phyloP scores from a whole-genome alignment of 1,140 invertebrate genomes.

The Andricus grossulariae region DNA sequence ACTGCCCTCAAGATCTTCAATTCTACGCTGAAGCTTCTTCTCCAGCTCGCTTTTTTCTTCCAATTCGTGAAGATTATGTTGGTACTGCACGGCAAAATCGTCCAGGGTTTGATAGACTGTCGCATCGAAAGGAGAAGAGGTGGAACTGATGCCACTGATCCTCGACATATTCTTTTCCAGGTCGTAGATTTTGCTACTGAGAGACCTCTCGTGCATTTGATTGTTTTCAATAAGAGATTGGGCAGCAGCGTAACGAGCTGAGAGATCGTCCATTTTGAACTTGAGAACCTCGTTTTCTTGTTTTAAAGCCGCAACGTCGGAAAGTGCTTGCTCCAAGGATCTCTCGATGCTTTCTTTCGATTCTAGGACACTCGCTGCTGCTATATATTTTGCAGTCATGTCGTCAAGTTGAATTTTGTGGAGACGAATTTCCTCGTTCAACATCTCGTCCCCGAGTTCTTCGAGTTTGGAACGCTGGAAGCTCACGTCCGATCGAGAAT shows the following conservation, averaged over 20 bases:
- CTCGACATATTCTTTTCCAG: slow-evolving; percentile 62
- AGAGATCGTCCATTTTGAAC: slow-evolving; percentile 64
- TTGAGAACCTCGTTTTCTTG: slow-evolving; percentile 65
- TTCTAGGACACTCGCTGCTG: slow-evolving; percentile 63
- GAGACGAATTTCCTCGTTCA: slow-evolving; percentile 66
- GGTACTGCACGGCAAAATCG: slow-evolving; percentile 62
- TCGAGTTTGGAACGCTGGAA: slow-evolving; percentile 2
- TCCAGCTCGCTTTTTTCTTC: slow-evolving; percentile 64
- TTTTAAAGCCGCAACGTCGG: slow-evolving; percentile 57
- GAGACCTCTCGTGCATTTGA: slow-evolving; percentile 55
- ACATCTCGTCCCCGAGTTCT: slow-evolving; percentile 52
- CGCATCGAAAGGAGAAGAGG: slow-evolving; percentile 56
- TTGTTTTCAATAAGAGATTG: slow-evolving; percentile 63
- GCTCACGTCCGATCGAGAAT: background rate
- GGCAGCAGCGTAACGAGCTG: slow-evolving; percentile 58
- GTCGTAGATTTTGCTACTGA: slow-evolving; percentile 55
- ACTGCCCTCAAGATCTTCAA: slow-evolving; percentile 61
- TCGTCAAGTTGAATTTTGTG: slow-evolving; percentile 68
- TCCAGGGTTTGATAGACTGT: slow-evolving; percentile 70
- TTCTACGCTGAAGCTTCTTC: slow-evolving; percentile 60
- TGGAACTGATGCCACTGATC: slow-evolving; percentile 61
- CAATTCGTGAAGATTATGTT: slow-evolving; percentile 38
- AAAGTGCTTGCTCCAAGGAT: slow-evolving; percentile 64
- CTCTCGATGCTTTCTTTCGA: slow-evolving; percentile 69
- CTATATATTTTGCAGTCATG: slow-evolving; percentile 67